Evolutionary conservation across 2,113 vertebrate genomes (phyloP).

Genomic region (Calonectris borealis): DNA sequence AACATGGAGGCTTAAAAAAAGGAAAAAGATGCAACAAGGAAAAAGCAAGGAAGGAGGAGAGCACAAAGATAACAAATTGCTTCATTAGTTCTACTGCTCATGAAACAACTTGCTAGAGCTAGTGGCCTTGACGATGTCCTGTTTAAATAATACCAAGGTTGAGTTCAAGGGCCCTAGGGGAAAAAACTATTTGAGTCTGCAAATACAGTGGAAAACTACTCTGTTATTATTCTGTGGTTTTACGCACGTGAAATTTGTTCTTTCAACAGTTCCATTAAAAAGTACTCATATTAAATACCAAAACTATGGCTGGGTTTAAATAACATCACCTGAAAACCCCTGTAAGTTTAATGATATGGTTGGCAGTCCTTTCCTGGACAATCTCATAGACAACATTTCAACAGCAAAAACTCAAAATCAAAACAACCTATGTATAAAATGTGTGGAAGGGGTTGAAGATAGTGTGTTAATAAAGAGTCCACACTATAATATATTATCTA

Average conservation of each 20-base stretch:
- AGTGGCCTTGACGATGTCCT: conserved; percentile 31
- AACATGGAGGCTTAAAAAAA: neutral
- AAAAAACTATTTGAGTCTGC: conserved; percentile 35
- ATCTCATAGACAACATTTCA: neutral
- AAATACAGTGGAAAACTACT: conserved; percentile 48
- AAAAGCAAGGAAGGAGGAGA: neutral
- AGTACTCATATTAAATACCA: conserved; percentile 10
- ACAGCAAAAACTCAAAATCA: neutral
- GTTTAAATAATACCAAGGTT: conserved; percentile 49
- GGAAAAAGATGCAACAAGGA: neutral
- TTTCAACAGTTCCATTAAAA: conserved; percentile 55
- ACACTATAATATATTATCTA: neutral
- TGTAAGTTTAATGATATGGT: neutral
- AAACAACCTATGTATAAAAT: neutral
- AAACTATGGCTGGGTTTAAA: neutral
- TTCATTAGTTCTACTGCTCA: neutral
- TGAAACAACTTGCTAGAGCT: neutral
- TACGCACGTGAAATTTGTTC: conserved; percentile 28
- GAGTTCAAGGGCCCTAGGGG: neutral
- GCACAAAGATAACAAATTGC: neutral
- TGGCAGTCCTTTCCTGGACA: neutral
- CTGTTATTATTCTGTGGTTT: conserved; percentile 49
- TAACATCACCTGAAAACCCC: conserved; percentile 36
- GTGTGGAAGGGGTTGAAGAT: neutral
- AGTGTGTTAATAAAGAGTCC: neutral